A percentile compares a stretch with the other conserved stretches of the same genome.
These are phyloP conservation scores for Cryptocheilus praepositus DNA, from an alignment of 2,888 invertebrate species.

Conservation along the genomic window DNA sequence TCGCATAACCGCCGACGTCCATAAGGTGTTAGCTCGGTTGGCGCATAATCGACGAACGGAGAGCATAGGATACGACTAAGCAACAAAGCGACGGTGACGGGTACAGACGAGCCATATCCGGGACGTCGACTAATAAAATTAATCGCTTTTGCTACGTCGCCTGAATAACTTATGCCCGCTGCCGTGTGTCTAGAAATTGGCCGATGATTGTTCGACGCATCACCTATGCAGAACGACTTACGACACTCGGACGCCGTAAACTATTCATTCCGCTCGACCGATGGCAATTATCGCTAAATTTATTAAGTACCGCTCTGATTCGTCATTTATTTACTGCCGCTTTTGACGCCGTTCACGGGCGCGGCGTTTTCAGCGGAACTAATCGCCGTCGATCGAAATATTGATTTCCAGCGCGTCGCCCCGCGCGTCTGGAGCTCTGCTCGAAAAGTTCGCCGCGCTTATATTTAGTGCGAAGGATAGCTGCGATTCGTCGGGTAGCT, in stretches of 20 bases:
- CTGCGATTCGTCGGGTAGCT: not conserved
- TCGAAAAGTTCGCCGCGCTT: too few relatives aligned
- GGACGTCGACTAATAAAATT: slow-evolving; percentile 69
- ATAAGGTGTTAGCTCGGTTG: slow-evolving; percentile 54
- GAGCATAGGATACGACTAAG: slow-evolving; percentile 58
- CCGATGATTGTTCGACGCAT: slow-evolving; percentile 39
- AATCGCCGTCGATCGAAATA: too few relatives aligned
- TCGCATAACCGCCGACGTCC: slow-evolving; percentile 49
- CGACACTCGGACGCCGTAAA: slow-evolving; percentile 35
- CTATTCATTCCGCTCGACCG: slow-evolving; percentile 8
- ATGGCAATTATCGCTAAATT: not conserved
- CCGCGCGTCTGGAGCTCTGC: too few relatives aligned
- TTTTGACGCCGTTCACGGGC: too few relatives aligned
- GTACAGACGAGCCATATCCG: slow-evolving; percentile 68
- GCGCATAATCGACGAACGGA: slow-evolving; percentile 55
- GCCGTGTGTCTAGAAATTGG: slow-evolving; percentile 51
- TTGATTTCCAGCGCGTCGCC: too few relatives aligned
- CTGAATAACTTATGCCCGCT: slow-evolving; percentile 67
- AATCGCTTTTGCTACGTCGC: slow-evolving; percentile 66
- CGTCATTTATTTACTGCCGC: too few relatives aligned
- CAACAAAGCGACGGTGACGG: slow-evolving; percentile 64
- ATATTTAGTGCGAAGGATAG: too few relatives aligned
- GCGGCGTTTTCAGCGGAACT: too few relatives aligned
- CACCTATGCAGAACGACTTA: slow-evolving; percentile 35
- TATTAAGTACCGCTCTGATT: too few relatives aligned